Conservation (phyloP, 2,888 invertebrate genomes). For the Drosophila mayaguana region DNA sequence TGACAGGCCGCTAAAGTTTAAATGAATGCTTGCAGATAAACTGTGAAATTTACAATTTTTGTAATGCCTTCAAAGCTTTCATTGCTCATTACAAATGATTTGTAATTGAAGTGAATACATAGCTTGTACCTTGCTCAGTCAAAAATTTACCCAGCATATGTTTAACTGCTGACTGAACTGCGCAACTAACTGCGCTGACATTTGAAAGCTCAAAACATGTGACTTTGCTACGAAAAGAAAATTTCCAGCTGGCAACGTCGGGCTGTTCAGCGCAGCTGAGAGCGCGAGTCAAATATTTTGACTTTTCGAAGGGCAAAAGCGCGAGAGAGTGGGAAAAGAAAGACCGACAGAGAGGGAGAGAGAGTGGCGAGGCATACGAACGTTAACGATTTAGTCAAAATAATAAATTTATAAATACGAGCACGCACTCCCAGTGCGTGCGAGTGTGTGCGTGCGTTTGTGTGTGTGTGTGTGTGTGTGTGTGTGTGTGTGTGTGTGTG, state of each 20-base stretch:
- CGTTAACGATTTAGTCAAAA: conserved; percentile 47
- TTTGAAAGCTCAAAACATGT: conserved; percentile 45
- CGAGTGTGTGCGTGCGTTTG: too few relatives aligned
- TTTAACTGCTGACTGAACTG: conserved; percentile 5
- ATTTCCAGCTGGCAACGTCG: conserved; percentile 36
- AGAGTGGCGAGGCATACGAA: conserved; percentile 1
- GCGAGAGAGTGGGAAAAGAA: conserved; percentile 15
- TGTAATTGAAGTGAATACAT: background rate
- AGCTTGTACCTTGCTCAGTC: too few relatives aligned
- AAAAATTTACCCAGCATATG: conserved; percentile 16
- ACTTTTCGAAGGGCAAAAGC: conserved; percentile 78
- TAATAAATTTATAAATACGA: conserved; percentile 59
- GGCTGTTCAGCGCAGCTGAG: conserved; percentile 1
- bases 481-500: background rate
- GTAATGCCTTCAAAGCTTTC: too few relatives aligned
- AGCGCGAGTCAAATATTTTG: conserved; percentile 64
- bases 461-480: background rate
- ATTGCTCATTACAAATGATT: too few relatives aligned
- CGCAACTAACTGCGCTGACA: conserved; percentile 24
- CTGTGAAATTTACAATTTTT: background rate
- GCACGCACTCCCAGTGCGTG: background rate
- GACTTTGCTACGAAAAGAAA: conserved; percentile 23
- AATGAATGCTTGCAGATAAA: background rate
- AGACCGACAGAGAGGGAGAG: conserved; percentile 10
- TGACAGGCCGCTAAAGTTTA: conserved; percentile 26